Evolutionary conservation across 1,140 invertebrate genomes (phyloP).

Genomic region (Phocides pigmalion): DNA sequence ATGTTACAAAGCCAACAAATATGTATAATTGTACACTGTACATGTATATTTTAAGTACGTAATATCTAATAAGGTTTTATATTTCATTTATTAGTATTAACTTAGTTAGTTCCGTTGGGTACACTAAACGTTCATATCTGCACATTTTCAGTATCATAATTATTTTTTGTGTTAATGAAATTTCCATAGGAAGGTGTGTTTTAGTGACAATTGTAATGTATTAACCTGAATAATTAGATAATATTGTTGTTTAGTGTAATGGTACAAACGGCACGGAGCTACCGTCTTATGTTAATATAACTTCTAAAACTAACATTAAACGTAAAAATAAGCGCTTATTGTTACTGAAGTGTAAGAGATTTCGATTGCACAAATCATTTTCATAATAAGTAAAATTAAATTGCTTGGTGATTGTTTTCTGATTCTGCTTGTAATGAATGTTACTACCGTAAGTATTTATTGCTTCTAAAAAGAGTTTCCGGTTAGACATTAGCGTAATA

Average conservation of each 20-base stretch:
- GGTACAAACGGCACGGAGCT: background rate
- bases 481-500: background rate
- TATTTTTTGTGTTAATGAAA: background rate
- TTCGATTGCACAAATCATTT: background rate
- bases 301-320: no score
- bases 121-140: no score
- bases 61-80: no score
- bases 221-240: background rate
- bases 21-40: no score
- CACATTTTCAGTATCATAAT: no score
- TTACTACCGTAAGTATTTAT: conserved; percentile 2
- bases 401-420: conserved; percentile 1
- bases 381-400: background rate
- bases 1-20: no score
- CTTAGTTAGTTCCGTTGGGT: no score
- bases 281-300: background rate
- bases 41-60: background rate
- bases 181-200: background rate
- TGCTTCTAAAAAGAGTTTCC: background rate
- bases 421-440: background rate
- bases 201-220: background rate
- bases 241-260: conserved; percentile 2
- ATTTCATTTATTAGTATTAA: no score
- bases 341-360: background rate
- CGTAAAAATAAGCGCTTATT: no score